Evolutionary conservation across 2,888 invertebrate genomes (phyloP), one percentile per base, ranked within the genome.

Genomic region (Calephelis perditalis): DNA sequence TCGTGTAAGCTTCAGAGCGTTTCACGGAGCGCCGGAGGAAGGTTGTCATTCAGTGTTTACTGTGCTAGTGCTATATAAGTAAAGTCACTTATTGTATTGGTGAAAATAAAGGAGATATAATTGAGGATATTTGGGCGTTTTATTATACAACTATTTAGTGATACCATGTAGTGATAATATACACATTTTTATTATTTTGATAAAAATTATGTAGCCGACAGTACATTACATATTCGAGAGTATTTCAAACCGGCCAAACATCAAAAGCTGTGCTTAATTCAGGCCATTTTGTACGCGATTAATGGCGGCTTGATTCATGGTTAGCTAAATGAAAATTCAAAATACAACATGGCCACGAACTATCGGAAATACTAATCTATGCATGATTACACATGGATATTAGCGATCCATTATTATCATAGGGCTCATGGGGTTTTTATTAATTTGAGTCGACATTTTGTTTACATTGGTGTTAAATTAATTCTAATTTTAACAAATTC

Each of bases 321-420:
- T 59, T 60, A 56, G 60, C 40, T 60, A 47, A 60, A 60, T 60
- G 60, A 60, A 60, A 60, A 56, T 56, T 60, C 56, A 59, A n/a
- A 59, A 60, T 46, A 56, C 55, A 59, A 60, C 37, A 55, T 55
- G 46, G 55, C 54, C 60, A 37, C 55, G 37, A 11, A 60, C 40
- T 46, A 60, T 40, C 54, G 37, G 40, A 44, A 37, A 60, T 56
- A 46, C 37, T 56, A 56, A 60, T 60, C 60, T 46, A 56, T 40
- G 40, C 40, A 40, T 36, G 40, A 60, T 56, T 56, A 60, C 46
- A 60, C 56, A 56, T 56, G 46, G 52, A 52, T 52, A 52, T 52
- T 52, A 52, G 52, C 11, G 52, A 52, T n/a, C 47, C 40, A 35
- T 45, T 45, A 60, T 56, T 55, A 46, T 36, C 52, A 36, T 36